Conservation (phyloP, 1,140 invertebrate genomes). For the Solenopsis fugax region DNA sequence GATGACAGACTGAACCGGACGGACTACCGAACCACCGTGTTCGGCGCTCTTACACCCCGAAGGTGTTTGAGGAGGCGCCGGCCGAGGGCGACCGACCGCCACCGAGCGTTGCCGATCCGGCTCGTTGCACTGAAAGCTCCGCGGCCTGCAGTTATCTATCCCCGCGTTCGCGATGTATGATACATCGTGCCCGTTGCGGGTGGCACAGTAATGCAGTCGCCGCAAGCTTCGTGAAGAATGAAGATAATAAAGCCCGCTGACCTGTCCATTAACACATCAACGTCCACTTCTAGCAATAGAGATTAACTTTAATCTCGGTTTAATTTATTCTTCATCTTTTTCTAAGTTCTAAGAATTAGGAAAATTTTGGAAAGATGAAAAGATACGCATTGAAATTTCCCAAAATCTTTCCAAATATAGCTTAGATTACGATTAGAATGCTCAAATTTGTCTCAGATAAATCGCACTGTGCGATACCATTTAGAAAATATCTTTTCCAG, state of each 20-base stretch:
- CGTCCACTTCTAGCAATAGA: too few relatives aligned
- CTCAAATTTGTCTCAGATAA: too few relatives aligned
- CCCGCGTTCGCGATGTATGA: constrained; percentile 25
- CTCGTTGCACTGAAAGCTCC: constrained; percentile 71
- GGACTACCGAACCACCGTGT: constrained; percentile 64
- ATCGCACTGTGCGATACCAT: too few relatives aligned
- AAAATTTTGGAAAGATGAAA: too few relatives aligned
- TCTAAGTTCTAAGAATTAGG: too few relatives aligned
- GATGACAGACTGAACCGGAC: constrained; percentile 75
- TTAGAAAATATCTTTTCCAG: too few relatives aligned
- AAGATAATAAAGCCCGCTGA: constrained; percentile 30
- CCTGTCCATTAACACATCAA: not conserved
- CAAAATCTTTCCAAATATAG: too few relatives aligned
- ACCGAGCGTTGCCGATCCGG: constrained; percentile 71
- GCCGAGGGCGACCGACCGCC: constrained; percentile 69
- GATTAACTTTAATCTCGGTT: too few relatives aligned
- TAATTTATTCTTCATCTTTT: too few relatives aligned
- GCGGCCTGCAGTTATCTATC: constrained; percentile 55
- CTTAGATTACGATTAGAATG: too few relatives aligned
- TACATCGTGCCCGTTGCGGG: constrained; percentile 16
- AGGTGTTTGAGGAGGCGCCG: constrained; percentile 67
- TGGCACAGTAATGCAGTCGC: constrained; percentile 34
- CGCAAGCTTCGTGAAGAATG: constrained; percentile 14
- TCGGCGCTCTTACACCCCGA: constrained; percentile 71
- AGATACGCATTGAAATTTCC: too few relatives aligned